phyloP scores from a whole-genome alignment of 2,113 vertebrate species.

The Pluvianellus socialis region DNA sequence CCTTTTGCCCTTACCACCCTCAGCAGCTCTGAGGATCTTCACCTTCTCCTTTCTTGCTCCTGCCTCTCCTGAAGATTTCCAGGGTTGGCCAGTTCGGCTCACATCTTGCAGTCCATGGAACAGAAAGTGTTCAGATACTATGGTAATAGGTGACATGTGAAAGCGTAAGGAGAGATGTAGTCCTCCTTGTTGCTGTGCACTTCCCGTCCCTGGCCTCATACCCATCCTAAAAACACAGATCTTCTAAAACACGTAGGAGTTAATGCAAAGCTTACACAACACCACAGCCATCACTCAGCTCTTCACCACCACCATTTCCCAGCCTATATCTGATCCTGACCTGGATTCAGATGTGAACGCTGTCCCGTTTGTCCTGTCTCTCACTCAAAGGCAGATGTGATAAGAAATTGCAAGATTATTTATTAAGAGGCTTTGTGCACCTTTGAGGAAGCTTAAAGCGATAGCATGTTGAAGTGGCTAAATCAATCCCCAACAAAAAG shows the following conservation, averaged over 20 bases:
- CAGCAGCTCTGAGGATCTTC: neutral
- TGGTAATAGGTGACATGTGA: neutral
- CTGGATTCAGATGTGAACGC: neutral
- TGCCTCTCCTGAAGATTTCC: neutral
- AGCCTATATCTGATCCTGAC: conserved; percentile 7
- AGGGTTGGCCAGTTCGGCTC: neutral
- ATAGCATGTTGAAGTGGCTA: neutral
- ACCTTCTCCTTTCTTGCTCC: neutral
- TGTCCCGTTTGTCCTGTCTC: neutral
- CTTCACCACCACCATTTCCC: neutral
- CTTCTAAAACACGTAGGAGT: neutral
- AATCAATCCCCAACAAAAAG: neutral
- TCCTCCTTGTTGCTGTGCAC: neutral
- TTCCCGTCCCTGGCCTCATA: neutral
- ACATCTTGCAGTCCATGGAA: neutral
- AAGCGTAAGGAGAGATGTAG: neutral
- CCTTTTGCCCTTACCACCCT: neutral
- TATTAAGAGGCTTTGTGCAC: conserved; percentile 22
- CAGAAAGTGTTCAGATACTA: neutral
- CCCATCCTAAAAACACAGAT: neutral
- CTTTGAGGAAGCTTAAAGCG: conserved; percentile 20
- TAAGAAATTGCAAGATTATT: conserved; percentile 37
- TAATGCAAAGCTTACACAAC: neutral
- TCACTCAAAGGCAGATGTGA: conserved; percentile 26
- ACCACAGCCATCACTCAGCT: neutral